Conservation (phyloP, 2,113 vertebrate species). For the Motacilla alba region DNA sequence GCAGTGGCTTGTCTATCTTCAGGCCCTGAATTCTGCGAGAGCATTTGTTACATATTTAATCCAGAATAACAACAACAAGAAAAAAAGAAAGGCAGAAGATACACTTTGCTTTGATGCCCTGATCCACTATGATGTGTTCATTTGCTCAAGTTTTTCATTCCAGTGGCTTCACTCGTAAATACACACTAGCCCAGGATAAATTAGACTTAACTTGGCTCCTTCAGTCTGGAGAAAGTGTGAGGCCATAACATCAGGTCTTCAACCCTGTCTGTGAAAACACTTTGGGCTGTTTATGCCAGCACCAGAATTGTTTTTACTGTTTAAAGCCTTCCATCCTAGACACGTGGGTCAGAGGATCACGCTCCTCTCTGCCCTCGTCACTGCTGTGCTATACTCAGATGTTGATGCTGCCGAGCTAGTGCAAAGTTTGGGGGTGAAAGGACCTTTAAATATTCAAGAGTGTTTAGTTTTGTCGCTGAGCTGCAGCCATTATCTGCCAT, state of each 20-base stretch:
- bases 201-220: neutral
- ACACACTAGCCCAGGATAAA: neutral
- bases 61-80: neutral
- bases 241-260: neutral
- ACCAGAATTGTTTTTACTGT: neutral
- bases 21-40: constrained; percentile 1
- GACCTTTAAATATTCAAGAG: neutral
- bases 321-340: neutral
- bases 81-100: neutral
- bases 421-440: neutral
- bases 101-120: neutral
- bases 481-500: neutral
- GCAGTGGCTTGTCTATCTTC: constrained; percentile 36
- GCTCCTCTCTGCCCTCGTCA: neutral
- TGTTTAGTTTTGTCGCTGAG: neutral
- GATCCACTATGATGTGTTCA: neutral
- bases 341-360: neutral
- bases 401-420: neutral
- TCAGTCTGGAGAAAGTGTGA: neutral
- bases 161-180: neutral
- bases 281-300: neutral
- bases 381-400: neutral
- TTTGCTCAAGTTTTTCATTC: neutral
- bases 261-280: neutral
- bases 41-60: constrained; percentile 25